Percentiles rank a stretch among this genome's conserved stretches.
Conservation (phyloP, 2,797 vertebrate species). For the Centropyge bicolor region DNA sequence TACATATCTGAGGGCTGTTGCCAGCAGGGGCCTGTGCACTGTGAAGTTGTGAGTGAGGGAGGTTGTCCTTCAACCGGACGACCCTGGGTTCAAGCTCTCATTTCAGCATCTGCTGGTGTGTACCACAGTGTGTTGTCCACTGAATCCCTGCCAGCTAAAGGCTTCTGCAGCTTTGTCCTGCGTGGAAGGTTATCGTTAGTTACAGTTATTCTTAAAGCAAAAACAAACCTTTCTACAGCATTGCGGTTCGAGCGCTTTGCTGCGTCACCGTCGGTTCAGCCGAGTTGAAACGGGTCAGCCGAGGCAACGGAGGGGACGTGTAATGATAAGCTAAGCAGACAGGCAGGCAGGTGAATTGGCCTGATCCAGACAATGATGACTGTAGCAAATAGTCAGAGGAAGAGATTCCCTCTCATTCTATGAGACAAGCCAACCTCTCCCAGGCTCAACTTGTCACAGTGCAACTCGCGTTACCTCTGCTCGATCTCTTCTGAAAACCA, state of each 20-base stretch:
- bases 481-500: not conserved
- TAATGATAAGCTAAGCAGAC: conserved; percentile 46
- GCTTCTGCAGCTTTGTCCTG: conserved; percentile 11
- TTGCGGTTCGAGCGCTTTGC: not conserved
- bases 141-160: not conserved
- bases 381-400: conserved; percentile 52
- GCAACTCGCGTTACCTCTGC: conserved; percentile 11
- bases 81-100: conserved; percentile 3
- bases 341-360: conserved; percentile 57
- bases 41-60: not conserved
- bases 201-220: conserved; percentile 16
- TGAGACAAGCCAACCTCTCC: conserved; percentile 51
- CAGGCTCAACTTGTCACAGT: conserved; percentile 40
- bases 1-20: not conserved
- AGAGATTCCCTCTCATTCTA: conserved; percentile 53
- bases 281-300: conserved; percentile 45
- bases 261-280: conserved; percentile 9
- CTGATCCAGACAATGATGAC: conserved; percentile 52
- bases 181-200: conserved; percentile 6
- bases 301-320: conserved; percentile 30
- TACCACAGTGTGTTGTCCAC: not conserved
- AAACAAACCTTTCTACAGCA: not conserved
- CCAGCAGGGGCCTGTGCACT: not conserved
- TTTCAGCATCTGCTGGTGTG: conserved; percentile 25
- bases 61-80: conserved; percentile 30